Conservation (phyloP, 1,140 invertebrate species). For the Drosophila sproati region DNA sequence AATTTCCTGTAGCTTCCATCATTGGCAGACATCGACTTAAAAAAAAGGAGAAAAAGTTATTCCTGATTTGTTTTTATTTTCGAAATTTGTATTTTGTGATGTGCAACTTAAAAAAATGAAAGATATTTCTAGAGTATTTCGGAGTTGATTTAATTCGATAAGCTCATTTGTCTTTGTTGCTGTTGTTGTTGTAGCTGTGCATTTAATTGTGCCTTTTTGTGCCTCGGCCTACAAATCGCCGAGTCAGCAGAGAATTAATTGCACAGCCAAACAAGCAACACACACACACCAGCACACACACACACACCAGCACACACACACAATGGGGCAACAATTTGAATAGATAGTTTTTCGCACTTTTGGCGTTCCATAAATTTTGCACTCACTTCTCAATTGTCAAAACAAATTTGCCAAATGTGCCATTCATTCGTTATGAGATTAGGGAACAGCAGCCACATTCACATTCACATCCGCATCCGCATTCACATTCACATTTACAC, state of each 20-base stretch:
- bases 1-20: no score
- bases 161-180: constrained; percentile 34
- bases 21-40: no score
- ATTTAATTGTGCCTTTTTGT: constrained; percentile 73
- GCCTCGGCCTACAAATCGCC: constrained; percentile 51
- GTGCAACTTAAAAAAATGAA: no score
- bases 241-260: constrained; percentile 77
- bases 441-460: constrained; percentile 30
- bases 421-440: constrained; percentile 79
- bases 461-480: neutral
- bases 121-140: constrained; percentile 2
- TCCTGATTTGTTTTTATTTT: no score
- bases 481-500: constrained; percentile 5
- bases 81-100: no score
- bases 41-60: no score
- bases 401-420: constrained; percentile 77
- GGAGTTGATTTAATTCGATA: neutral
- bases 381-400: constrained; percentile 67
- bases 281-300: constrained; percentile 18
- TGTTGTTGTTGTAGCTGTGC: constrained; percentile 48
- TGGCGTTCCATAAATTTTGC: constrained; percentile 60
- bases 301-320: constrained; percentile 1
- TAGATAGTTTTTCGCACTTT: constrained; percentile 59
- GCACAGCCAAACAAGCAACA: constrained; percentile 22
- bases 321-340: constrained; percentile 25